Evolutionary conservation across 2,797 vertebrate genomes (phyloP), one percentile per base, ranked within the genome.

Genomic region (Sandelia bainsii): DNA sequence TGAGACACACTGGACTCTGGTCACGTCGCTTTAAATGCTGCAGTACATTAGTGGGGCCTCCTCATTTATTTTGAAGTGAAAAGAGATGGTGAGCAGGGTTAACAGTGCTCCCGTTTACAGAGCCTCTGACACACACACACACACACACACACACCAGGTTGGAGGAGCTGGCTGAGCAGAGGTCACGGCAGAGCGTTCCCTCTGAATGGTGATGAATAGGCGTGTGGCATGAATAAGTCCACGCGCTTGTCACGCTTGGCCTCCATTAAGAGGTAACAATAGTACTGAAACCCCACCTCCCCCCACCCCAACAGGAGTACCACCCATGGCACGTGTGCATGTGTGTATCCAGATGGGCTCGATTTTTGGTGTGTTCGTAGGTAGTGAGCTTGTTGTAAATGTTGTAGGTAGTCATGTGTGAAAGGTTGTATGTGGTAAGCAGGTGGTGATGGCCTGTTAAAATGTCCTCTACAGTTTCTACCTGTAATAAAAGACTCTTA

Each of bases 151-250:
- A 39, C 62, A 2, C 71, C 8, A 19, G 22, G 40, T 20, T 72
- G 56, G 51, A 76, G 85, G 22, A 81, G 74, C 61, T 29, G 44
- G 84, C 78, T 75, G 72, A 54, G 79, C 86, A 86, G 88, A 92
- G 95, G 94, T 95, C 95, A 91, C 74, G 69, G 77, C 88, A 81
- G 81, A 93, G 92, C 93, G 92, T 93, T 93, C 93, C 92, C 92
- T 92, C 89, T 95, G 92, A 94, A 93, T 83, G 86, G 79, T 64
- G 81, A 80, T 89, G 82, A 91, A 96, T 95, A 93, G 94, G 90
- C 95, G 93, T 94, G 96, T 95, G 95, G 93, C 94, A 90, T 93
- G 94, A 94, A 94, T 93, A 93, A 96, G 96, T 94, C 93, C 94
- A 90, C 84, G 78, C 79, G 89, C 86, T 93, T 92, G 94, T 91